These are phyloP conservation scores for Lamellibrachia columna DNA, from an alignment of 2,888 invertebrate genomes.

Conservation along the genomic window DNA sequence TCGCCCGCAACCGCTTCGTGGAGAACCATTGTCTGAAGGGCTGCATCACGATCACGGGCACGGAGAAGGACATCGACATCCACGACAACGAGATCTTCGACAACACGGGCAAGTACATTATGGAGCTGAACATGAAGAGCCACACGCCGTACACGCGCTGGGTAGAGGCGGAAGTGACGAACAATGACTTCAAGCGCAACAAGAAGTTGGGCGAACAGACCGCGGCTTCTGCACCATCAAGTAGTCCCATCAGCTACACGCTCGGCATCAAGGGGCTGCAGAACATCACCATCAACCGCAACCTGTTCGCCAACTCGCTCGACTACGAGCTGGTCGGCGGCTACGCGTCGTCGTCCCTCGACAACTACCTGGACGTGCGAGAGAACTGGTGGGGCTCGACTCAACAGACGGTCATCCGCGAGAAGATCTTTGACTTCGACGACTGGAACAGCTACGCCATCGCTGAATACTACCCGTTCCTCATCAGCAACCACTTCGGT, in stretches of 20 bases:
- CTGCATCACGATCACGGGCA: conserved; percentile 74
- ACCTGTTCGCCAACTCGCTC: conserved; percentile 78
- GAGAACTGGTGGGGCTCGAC: conserved; percentile 97
- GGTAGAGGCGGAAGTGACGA: conserved; percentile 56
- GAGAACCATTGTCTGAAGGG: conserved; percentile 78
- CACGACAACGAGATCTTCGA: conserved; percentile 81
- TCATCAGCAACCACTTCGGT: conserved; percentile 70
- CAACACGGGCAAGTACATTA: conserved; percentile 84
- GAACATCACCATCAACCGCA: conserved; percentile 88
- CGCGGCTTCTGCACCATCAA: conserved; percentile 34
- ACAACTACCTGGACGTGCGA: conserved; percentile 85
- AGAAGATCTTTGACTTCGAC: conserved; percentile 95
- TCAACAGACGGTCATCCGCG: conserved; percentile 78
- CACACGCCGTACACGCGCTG: conserved; percentile 83
- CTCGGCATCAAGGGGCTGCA: conserved; percentile 94
- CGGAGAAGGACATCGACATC: conserved; percentile 94
- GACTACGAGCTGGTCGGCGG: conserved; percentile 93
- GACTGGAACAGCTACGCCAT: conserved; percentile 99
- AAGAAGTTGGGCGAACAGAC: neutral
- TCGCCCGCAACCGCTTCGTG: conserved; percentile 84
- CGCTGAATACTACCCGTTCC: conserved; percentile 88
- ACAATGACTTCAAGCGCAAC: conserved; percentile 49
- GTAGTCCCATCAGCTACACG: conserved; percentile 72
- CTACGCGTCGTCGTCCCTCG: conserved; percentile 81
- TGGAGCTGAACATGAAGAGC: conserved; percentile 88